Conservation (phyloP, 2,797 vertebrate species). For the Buceros bicornis region DNA sequence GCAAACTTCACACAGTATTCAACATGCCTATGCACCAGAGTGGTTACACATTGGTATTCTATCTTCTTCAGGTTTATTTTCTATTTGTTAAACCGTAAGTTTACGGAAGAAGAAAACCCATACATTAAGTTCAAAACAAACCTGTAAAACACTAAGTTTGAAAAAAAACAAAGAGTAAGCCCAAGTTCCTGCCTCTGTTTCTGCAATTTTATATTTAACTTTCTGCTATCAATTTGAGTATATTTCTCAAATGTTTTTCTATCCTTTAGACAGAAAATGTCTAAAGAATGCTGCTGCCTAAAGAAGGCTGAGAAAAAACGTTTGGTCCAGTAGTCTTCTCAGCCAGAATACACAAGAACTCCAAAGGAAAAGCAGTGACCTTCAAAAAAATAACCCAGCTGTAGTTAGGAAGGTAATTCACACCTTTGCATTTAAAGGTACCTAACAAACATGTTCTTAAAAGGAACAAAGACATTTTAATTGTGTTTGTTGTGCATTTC, state of each 20-base stretch:
- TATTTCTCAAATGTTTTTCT: not conserved
- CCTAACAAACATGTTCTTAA: not conserved
- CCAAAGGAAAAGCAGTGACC: not conserved
- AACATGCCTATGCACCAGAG: not conserved
- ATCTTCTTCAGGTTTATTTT: not conserved
- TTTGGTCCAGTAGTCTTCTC: not conserved
- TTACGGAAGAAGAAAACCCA: not conserved
- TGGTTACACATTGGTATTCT: not conserved
- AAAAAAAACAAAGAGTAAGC: not conserved
- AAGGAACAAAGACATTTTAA: not conserved
- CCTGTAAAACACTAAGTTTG: not conserved
- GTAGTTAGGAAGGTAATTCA: not conserved
- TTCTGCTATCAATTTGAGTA: not conserved
- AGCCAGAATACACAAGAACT: not conserved
- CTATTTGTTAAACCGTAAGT: not conserved
- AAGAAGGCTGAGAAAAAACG: not conserved
- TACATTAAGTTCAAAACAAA: not conserved
- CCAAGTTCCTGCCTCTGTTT: not conserved
- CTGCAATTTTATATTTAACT: not conserved
- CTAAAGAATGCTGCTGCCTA: not conserved
- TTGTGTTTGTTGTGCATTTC: not conserved
- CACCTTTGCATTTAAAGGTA: not conserved
- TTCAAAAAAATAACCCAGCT: not conserved
- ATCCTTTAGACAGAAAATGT: not conserved
- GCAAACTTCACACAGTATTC: not conserved